Evolutionary conservation across 2,888 invertebrate species (phyloP), one percentile per base, ranked within the genome.

Genomic region (Epsilonema sp.): DNA sequence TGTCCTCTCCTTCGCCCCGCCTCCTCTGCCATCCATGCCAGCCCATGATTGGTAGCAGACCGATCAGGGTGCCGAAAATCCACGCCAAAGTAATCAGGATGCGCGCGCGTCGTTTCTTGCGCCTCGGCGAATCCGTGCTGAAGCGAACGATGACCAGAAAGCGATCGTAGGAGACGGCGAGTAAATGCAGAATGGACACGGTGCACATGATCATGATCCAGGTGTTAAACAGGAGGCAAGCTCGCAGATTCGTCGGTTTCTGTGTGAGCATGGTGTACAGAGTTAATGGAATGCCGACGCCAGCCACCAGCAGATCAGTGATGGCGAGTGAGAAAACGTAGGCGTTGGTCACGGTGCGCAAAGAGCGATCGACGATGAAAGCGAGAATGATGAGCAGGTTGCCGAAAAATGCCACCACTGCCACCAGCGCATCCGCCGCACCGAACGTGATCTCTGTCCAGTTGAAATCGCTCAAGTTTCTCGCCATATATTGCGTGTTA

Each of bases 101-200:
- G 19, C 56, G 50, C 2, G 59, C 59, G 19, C 62, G 52, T 41
- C 49, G 51, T 16, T 16, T 13, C 11, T 21, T 31, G 36, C 8
- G 43, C 36, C 24, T 22, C 37, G 37, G 19, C 45, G 20, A 26
- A 50, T 21, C 21, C 52, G 53, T 40, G 21, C 48, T 48, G 45
- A 23, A 48, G 45, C 8, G 5, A n/a, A 22, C 36, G 43, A 43
- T 43, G 21, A 3, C 24, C 20, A 44, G 38, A 22, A 44, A 22
- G 48, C 59, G 61, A 52, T 62, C 61, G 44, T 63, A 43, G n/a
- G 62, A 60, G 31, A 62, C 61, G 37, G 58, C 59, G 24, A 63
- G 47, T 55, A 62, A 54, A 48, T 62, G 62, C 49, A 63, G 60
- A 5, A 59, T 61, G 40, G 57, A 57, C 36, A 63, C 56, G 5